Conservation (phyloP, 2,797 vertebrate genomes). For the Novumbra hubbsi region DNA sequence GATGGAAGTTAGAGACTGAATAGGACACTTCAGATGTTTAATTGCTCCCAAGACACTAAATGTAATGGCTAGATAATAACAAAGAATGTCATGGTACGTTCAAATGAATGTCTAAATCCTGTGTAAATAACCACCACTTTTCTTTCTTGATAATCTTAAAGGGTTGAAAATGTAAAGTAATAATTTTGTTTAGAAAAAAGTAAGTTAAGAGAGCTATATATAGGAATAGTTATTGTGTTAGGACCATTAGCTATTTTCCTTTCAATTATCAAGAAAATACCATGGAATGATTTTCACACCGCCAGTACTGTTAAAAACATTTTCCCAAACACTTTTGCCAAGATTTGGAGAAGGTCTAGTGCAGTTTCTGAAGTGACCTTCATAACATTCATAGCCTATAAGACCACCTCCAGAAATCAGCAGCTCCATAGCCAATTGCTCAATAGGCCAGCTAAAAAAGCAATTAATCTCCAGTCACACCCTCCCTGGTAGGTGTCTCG, state of each 20-base stretch:
- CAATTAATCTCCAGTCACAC: no score
- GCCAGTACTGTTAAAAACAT: neutral
- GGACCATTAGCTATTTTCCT: no score
- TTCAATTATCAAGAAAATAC: no score
- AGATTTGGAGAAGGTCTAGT: no score
- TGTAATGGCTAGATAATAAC: slow-evolving; percentile 63
- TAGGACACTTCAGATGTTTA: slow-evolving; percentile 71
- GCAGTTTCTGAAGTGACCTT: no score
- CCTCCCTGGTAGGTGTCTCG: no score
- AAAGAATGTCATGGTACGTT: slow-evolving; percentile 63
- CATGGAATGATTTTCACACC: no score
- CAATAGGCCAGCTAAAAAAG: no score
- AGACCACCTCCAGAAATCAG: no score
- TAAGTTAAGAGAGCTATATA: slow-evolving; percentile 41
- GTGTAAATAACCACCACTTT: slow-evolving; percentile 64
- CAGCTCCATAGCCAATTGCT: no score
- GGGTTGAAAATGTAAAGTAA: slow-evolving; percentile 55
- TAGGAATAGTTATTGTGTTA: slow-evolving; percentile 37
- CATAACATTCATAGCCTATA: no score
- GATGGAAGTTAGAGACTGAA: slow-evolving; percentile 61
- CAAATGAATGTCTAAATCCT: slow-evolving; percentile 71
- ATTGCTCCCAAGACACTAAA: slow-evolving; percentile 69
- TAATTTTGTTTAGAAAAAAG: slow-evolving; percentile 52
- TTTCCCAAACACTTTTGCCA: no score
- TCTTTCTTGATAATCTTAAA: slow-evolving; percentile 58